Evolutionary conservation across 2,888 invertebrate species (phyloP), one percentile per base, ranked within the genome.

Genomic region (Bombylius major): DNA sequence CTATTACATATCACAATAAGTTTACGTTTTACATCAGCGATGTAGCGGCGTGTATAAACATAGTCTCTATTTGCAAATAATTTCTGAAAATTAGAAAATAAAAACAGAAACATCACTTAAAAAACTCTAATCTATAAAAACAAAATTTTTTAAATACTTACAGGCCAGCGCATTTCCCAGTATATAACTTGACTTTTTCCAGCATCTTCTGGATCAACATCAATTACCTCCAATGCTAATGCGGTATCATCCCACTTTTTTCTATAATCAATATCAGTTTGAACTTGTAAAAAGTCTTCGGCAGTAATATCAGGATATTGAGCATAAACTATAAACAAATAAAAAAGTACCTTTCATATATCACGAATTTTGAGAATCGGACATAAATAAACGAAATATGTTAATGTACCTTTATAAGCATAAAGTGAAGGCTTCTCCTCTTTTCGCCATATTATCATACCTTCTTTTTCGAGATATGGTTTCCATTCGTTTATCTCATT

Each of bases 91-190:
- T 39, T 50, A 59, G 49, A 50, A 47, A 47, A 36, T 42, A 12
- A 50, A 49, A 7, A 42, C 39, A 42, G 11, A 39, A 42, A 42
- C 2, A 11, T 11, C 8, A 36, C 9, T 36, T 9, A 36, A 36
- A 8, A 8, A 8, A 36, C 6, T 36, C 6, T 36, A 1, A 36
- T 36, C 6, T 8, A 36, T 36, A 36, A 36, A 36, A 9, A 36
- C 36, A 36, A 36, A 36, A 36, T 9, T 1, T 36, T 3, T 36
- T 4, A 14, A 45, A 11, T 45, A n/a, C 14, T 77, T 70, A 88
- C 87, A 62, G 92, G 92, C 89, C 91, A 92, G 56, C 84, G 75
- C 76, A 90, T 88, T 75, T 91, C 90, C 92, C 92, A 92, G 65
- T 92, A 91, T 56, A 92, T 75, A 46, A 92, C 76, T 59, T 89